phyloP scores from a whole-genome alignment of 2,113 vertebrate genomes.

The Lamprotornis superbus region DNA sequence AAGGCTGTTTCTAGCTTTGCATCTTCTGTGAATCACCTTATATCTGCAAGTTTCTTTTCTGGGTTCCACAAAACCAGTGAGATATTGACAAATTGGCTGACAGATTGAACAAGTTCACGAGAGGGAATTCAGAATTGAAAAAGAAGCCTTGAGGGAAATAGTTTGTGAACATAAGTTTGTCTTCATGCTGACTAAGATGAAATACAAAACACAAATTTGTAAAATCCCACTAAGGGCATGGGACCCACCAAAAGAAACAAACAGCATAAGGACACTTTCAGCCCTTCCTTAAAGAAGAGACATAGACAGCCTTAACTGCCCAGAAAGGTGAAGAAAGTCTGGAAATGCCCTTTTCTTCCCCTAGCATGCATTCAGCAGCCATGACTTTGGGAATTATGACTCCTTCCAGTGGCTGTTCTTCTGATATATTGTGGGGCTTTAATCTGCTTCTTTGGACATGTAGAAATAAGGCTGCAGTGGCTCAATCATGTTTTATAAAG shows the following conservation, averaged over 20 bases:
- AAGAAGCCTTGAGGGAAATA: neutral
- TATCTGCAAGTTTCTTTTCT: neutral
- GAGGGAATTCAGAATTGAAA: neutral
- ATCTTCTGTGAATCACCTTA: neutral
- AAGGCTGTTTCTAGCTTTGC: neutral
- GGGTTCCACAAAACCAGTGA: neutral
- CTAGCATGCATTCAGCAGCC: neutral
- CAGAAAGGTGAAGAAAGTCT: neutral
- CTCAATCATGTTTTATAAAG: neutral
- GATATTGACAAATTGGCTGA: slow-evolving; percentile 2
- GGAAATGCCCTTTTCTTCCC: neutral
- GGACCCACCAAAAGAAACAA: neutral
- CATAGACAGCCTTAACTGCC: neutral
- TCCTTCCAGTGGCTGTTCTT: neutral
- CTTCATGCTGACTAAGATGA: slow-evolving; percentile 24
- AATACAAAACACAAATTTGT: neutral
- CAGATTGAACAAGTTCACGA: neutral
- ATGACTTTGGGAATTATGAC: neutral
- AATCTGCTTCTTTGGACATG: neutral
- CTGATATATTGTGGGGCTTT: neutral
- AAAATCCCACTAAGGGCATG: neutral
- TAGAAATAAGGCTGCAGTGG: neutral
- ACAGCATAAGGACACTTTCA: neutral
- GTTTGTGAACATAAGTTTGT: neutral
- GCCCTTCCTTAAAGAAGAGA: neutral